Conservation (phyloP, 2,797 vertebrate genomes). For the Silurus aristotelis region DNA sequence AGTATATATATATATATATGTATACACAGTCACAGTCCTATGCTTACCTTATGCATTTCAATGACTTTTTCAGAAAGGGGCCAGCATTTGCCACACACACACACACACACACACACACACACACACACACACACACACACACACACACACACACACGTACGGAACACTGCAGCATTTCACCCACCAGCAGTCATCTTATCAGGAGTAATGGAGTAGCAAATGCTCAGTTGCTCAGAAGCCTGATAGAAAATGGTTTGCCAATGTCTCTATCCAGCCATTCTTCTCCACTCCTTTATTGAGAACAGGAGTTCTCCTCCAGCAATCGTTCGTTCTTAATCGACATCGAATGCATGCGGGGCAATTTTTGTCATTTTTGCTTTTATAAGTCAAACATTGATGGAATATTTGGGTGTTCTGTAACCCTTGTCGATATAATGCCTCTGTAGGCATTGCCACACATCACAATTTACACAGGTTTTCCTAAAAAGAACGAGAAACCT, state of each 20-base stretch:
- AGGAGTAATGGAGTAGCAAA: slow-evolving; percentile 69
- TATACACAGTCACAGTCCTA: background rate
- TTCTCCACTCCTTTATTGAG: background rate
- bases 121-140: slow-evolving; percentile 20
- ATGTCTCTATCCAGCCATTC: slow-evolving; percentile 21
- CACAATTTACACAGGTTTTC: background rate
- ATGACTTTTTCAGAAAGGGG: slow-evolving; percentile 12
- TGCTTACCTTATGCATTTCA: background rate
- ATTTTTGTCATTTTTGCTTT: background rate
- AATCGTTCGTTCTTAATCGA: background rate
- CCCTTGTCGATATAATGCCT: no score
- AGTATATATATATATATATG: background rate
- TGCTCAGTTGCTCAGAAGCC: slow-evolving; percentile 62
- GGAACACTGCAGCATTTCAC: slow-evolving; percentile 69
- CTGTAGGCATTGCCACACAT: no score
- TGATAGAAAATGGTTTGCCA: slow-evolving; percentile 30
- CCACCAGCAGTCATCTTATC: slow-evolving; percentile 66
- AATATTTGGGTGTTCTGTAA: background rate
- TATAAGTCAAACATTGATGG: background rate
- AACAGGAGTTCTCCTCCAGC: background rate
- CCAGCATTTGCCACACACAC: slow-evolving; percentile 16
- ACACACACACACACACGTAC: slow-evolving; percentile 39
- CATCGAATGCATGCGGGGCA: background rate
- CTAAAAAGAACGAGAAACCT: background rate
- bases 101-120: slow-evolving; percentile 45